Base-by-base conservation (phyloP, 2,888 invertebrate species). In the Drosophila setosimentum region DNA sequence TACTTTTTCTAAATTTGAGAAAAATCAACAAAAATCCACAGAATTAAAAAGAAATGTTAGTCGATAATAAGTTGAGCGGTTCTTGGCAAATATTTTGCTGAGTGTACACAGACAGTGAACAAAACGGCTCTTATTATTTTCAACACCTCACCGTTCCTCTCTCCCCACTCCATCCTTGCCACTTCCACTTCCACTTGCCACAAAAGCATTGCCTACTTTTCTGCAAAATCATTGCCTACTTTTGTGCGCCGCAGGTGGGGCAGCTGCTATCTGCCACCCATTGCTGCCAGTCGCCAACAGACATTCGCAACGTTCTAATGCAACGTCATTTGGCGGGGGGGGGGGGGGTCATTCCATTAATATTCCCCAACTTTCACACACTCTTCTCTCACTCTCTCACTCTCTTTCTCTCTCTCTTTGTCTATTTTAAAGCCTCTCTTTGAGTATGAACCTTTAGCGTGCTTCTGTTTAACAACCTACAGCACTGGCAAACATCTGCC, bases 161-260 rank as follows among this genome's bases (percentile, higher is more conserved):
- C 24, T 16, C 45, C 4, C 16, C 8, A 8, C 8, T 4, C 2
- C 45, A 21, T 16, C 10, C 53, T 21, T n/a, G 13, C 21, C 45
- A 62, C 35, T 48, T 30, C 21, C 45, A 62, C 35, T 48, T 30
- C 2, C 21, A 53, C 8, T n/a, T 37, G 77, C 64, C 68, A 21
- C 65, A 27, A 59, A 76, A 76, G 65, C 62, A 69, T 76, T 77
- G 81, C 79, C 73, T 73, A 74, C 67, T 79, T 81, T 79, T 72
- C 64, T 70, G 82, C 57, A n/a, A n/a, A n/a, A n/a, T n/a, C n/a
- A n/a, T 78, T 78, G 80, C 78, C 73, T 73, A 74, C 67, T 79
- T 81, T 79, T 72, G 66, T 70, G 82, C 57, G 73, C 78, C 42
- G 18, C 76, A 80, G 80, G 78, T 84, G 61, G 67, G 16, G 24